Evolutionary conservation across 2,113 vertebrate species (phyloP).

Genomic region (Acanthisitta chloris): DNA sequence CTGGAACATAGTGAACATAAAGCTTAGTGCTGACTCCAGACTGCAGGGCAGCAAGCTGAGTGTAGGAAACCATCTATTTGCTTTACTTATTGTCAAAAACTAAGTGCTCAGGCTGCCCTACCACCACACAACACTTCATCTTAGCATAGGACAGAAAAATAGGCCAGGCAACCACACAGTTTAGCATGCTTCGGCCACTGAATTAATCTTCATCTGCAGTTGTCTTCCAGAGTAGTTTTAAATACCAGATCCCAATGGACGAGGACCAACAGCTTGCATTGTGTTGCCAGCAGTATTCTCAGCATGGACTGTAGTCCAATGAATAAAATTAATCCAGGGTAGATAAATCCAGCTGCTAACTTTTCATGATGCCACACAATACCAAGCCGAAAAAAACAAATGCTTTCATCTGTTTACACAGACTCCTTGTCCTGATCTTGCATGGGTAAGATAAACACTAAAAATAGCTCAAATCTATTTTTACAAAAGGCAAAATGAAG

Average conservation of each 20-base stretch:
- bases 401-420: not conserved
- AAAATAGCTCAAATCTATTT: not conserved
- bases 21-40: not conserved
- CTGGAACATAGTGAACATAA: not conserved
- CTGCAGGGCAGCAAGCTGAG: not conserved
- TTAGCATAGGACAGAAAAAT: not conserved
- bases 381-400: not conserved
- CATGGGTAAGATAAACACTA: not conserved
- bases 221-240: not conserved
- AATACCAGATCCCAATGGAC: not conserved
- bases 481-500: not conserved
- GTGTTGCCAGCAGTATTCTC: not conserved
- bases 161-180: not conserved
- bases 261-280: not conserved
- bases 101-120: not conserved
- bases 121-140: not conserved
- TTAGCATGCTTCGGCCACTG: not conserved
- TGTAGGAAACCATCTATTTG: not conserved
- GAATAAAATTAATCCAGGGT: not conserved
- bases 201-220: not conserved
- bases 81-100: not conserved
- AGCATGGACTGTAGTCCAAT: not conserved
- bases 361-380: not conserved
- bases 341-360: not conserved
- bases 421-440: not conserved